Evolutionary conservation across 1,140 invertebrate genomes (phyloP).

Genomic region (Lasioglossum albipes): DNA sequence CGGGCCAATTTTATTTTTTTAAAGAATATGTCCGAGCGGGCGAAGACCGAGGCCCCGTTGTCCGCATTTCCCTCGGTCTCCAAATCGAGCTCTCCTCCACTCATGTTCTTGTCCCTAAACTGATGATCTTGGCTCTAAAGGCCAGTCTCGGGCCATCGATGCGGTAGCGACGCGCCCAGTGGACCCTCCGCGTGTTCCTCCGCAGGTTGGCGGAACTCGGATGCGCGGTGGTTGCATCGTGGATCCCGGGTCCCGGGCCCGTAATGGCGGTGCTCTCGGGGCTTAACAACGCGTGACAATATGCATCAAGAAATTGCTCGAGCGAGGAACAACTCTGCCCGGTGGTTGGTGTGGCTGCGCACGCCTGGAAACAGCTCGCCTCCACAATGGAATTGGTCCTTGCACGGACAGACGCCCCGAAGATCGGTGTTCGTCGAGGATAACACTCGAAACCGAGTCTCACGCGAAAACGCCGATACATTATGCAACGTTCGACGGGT

Average conservation of each 20-base stretch:
- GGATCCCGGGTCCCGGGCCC: constrained; percentile 39
- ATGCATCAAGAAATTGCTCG: constrained; percentile 75
- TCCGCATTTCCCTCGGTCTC: too few species aligned
- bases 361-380: constrained; percentile 36
- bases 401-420: neutral
- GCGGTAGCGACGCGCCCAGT: constrained; percentile 9
- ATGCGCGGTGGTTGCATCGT: neutral
- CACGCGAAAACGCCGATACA: constrained; percentile 74
- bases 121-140: too few species aligned
- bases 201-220: neutral
- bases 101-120: too few species aligned
- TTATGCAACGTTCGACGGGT: constrained; percentile 77
- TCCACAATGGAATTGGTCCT: constrained; percentile 7
- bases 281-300: constrained; percentile 79
- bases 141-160: neutral
- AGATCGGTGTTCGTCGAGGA: neutral
- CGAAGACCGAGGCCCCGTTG: too few species aligned
- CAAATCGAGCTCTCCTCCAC: too few species aligned
- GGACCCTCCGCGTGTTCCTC: constrained; percentile 36
- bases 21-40: too few species aligned
- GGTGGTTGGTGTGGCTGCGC: constrained; percentile 28
- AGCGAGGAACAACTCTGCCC: constrained; percentile 58
- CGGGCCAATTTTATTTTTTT: too few species aligned
- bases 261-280: constrained; percentile 73
- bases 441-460: constrained; percentile 59